Conservation (phyloP, 2,888 invertebrate genomes). For the Caenorhabditis becei region DNA sequence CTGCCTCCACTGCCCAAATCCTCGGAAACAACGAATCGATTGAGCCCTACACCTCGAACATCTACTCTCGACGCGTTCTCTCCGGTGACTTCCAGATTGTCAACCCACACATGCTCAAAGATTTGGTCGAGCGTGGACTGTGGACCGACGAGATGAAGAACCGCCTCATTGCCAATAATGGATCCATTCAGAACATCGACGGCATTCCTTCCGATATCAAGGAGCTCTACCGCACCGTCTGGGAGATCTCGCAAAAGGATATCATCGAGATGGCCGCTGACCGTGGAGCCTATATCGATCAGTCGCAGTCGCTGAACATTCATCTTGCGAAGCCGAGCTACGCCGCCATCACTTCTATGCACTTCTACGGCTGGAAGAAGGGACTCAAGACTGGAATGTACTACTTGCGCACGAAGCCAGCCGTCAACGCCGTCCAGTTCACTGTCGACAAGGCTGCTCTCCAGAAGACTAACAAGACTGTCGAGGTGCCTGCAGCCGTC, state of each 20-base stretch:
- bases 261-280: slow-evolving; percentile 85
- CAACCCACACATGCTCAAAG: slow-evolving; percentile 94
- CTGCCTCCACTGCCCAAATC: slow-evolving; percentile 98
- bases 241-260: slow-evolving; percentile 88
- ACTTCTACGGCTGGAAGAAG: slow-evolving; percentile 88
- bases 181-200: slow-evolving; percentile 88
- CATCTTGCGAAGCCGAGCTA: slow-evolving; percentile 96
- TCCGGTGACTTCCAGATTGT: slow-evolving; percentile 89
- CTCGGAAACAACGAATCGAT: slow-evolving; percentile 98
- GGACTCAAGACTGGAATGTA: slow-evolving; percentile 99
- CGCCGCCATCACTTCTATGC: slow-evolving; percentile 96
- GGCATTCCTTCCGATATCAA: slow-evolving; percentile 82
- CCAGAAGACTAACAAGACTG: slow-evolving; percentile 51
- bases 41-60: slow-evolving; percentile 98
- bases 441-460: slow-evolving; percentile 91
- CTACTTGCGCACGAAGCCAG: slow-evolving; percentile 95
- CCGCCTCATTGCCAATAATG: slow-evolving; percentile 91
- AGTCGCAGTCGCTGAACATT: slow-evolving; percentile 97
- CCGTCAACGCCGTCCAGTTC: slow-evolving; percentile 96
- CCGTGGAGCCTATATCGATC: slow-evolving; percentile 97
- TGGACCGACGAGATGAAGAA: slow-evolving; percentile 98
- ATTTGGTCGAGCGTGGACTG: slow-evolving; percentile 91
- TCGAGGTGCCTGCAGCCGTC: slow-evolving; percentile 23
- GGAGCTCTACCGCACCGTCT: slow-evolving; percentile 84
- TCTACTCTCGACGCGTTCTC: slow-evolving; percentile 93